Evolutionary conservation across 2,113 vertebrate genomes (phyloP), one percentile per base, ranked within the genome.

Genomic region (Ictalurus furcatus): DNA sequence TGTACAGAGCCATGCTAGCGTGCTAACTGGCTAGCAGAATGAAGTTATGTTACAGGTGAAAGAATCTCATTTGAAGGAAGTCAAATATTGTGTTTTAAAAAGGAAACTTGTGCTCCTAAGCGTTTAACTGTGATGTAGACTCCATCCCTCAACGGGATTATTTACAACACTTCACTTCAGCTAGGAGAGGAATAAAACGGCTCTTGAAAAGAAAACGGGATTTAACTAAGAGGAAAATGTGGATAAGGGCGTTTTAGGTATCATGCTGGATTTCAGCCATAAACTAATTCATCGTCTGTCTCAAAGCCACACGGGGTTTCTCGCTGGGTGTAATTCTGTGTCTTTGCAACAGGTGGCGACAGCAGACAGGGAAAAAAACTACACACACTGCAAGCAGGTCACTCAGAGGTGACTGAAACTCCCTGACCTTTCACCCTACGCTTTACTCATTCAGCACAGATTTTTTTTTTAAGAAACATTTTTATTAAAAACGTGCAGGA

Each of bases 371-470:
- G 19, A 21, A 30, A 61, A 11, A 52, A 52, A 52, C 6, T 4
- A 9, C 69, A 9, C 30, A 52, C 37, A 76, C 73, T 40, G 11
- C 16, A 52, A 28, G 28, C 17, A 59, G 85, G 85, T 86, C 85
- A 40, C 23, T 85, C 67, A 67, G 83, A 87, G 73, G 59, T 80
- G 34, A 87, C 23, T 25, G 40, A 37, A 87, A 80, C 58, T 54
- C 30, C 14, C 59, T 80, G 86, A 87, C 86, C 86, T 81, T 81
- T 81, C 28, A 56, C 78, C 52, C 54, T 17, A 23, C 9, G 21
- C 52, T 52, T 59, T 30, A 28, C 58, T 25, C 37, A 7, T 48
- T 87, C 28, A 87, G 19, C 28, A 25, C 69, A 6, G 58, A 84
- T 52, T 63, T 37, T 2, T 19, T 4, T 44, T 44, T 44, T 6